Evolutionary conservation across 2,797 vertebrate genomes (phyloP).

Genomic region (Rhadinocentrus ornatus): DNA sequence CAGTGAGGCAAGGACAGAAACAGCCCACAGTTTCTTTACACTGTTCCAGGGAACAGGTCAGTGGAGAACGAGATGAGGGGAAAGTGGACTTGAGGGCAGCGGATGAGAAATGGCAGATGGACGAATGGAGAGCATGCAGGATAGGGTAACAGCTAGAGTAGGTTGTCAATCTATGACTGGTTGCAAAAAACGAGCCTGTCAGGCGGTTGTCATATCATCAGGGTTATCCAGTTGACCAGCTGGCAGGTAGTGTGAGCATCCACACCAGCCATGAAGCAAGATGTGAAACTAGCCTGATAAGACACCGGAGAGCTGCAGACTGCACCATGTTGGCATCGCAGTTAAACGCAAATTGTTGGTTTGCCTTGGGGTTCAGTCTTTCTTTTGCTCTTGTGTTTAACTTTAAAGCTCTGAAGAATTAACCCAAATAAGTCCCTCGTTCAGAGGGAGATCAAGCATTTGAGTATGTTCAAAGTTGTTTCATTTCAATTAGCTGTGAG

Average conservation of each 20-base stretch:
- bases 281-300: constrained; percentile 1
- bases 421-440: neutral
- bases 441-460: neutral
- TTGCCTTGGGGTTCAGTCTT: neutral
- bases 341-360: constrained; percentile 3
- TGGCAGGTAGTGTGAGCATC: constrained; percentile 57
- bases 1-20: constrained; percentile 39
- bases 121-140: constrained; percentile 57
- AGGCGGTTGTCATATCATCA: constrained; percentile 61
- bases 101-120: constrained; percentile 61
- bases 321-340: neutral
- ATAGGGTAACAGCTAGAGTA: constrained; percentile 67
- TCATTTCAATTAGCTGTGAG: neutral
- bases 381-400: neutral
- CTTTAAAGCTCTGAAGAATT: constrained; percentile 2
- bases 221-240: constrained; percentile 64
- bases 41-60: constrained; percentile 16
- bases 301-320: constrained; percentile 2
- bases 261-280: constrained; percentile 15
- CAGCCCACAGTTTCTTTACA: constrained; percentile 24
- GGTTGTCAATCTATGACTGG: constrained; percentile 67
- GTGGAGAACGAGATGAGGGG: constrained; percentile 31
- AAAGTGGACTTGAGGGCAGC: constrained; percentile 31
- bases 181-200: constrained; percentile 52
- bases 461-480: neutral